Conservation (phyloP, 1,140 invertebrate genomes). For the Philopotamus ludificatus region DNA sequence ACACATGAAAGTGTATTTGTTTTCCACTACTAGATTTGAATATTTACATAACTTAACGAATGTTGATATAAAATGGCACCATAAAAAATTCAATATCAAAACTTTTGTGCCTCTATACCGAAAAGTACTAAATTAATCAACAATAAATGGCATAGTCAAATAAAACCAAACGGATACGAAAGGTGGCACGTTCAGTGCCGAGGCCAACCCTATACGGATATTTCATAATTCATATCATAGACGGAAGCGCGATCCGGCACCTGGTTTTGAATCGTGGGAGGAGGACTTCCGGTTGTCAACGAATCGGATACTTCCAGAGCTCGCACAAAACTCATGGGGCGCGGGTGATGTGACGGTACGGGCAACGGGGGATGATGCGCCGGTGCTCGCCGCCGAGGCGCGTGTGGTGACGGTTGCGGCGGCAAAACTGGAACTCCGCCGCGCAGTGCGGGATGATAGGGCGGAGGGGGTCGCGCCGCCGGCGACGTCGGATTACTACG, state of each 20-base stretch:
- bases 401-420: constrained; percentile 63
- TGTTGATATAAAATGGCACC: not conserved
- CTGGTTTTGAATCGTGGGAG: constrained; percentile 52
- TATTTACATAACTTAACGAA: not conserved
- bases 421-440: constrained; percentile 70
- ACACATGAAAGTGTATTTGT: too few relatives aligned
- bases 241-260: constrained; percentile 84
- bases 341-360: constrained; percentile 37
- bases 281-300: constrained; percentile 58
- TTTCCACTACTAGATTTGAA: too few relatives aligned
- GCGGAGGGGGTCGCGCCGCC: constrained; percentile 45
- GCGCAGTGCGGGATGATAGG: constrained; percentile 53
- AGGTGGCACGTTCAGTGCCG: constrained; percentile 40
- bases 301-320: constrained; percentile 88
- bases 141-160: not conserved
- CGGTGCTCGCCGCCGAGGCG: constrained; percentile 60
- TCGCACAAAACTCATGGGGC: constrained; percentile 90
- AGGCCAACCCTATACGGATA: constrained; percentile 66
- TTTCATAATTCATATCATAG: constrained; percentile 96
- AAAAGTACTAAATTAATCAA: not conserved
- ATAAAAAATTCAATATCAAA: not conserved
- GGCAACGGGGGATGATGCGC: constrained; percentile 43
- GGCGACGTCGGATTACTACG: constrained; percentile 47
- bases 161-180: constrained; percentile 14
- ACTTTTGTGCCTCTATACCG: constrained; percentile 16